A percentile compares a stretch with the other conserved stretches of the same genome.
phyloP scores from a whole-genome alignment of 1,140 invertebrate genomes.

The Notospermus geniculatus region DNA sequence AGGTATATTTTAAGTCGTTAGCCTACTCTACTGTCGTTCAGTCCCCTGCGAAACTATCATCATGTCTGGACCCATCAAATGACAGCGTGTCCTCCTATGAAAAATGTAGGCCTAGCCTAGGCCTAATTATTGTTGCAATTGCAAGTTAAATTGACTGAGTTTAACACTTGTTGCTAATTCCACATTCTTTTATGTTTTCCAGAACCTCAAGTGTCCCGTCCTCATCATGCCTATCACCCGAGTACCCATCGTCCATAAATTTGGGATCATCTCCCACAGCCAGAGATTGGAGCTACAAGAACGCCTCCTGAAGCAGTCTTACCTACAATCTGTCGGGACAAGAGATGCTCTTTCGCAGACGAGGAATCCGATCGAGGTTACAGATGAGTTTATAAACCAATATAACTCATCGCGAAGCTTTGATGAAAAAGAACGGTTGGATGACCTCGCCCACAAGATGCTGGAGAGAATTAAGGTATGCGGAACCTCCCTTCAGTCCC shows the following conservation, averaged over 20 bases:
- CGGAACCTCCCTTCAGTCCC: no score
- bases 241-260: conserved; percentile 54
- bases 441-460: conserved; percentile 47
- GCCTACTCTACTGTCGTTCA: no score
- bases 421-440: conserved; percentile 43
- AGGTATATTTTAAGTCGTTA: no score
- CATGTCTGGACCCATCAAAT: no score
- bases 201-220: no score
- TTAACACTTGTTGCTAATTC: no score
- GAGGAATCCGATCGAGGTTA: conserved; percentile 53
- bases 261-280: conserved; percentile 56
- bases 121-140: no score
- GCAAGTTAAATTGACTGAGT: no score
- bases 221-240: conserved; percentile 51
- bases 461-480: conserved; percentile 53
- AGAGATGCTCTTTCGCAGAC: not conserved
- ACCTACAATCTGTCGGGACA: conserved; percentile 19
- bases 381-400: conserved; percentile 51
- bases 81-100: no score
- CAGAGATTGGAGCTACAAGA: conserved; percentile 53
- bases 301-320: conserved; percentile 48
- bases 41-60: no score
- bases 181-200: no score
- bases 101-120: no score
- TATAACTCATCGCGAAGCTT: conserved; percentile 43